phyloP scores from a whole-genome alignment of 2,797 vertebrate species.

The Esox masquinongy region DNA sequence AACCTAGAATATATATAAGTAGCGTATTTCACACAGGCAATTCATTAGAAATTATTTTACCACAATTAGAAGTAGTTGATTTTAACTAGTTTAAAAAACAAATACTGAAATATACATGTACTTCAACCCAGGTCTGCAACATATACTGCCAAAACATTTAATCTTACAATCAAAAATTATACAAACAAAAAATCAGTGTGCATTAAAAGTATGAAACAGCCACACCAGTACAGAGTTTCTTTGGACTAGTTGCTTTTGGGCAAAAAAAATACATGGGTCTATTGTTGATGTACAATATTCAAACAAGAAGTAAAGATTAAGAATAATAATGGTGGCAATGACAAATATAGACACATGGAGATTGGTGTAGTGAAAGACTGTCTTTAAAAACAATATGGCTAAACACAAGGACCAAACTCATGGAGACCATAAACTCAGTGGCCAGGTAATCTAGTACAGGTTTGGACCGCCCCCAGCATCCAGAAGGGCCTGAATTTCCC shows the following conservation, averaged over 20 bases:
- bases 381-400: not conserved
- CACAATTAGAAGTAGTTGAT: too few relatives aligned
- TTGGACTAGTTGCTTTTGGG: slow-evolving; percentile 29
- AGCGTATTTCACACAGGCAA: too few relatives aligned
- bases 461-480: too few relatives aligned
- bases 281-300: not conserved
- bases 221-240: slow-evolving; percentile 16
- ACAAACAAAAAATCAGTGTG: slow-evolving; percentile 44
- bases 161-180: slow-evolving; percentile 10
- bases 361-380: not conserved
- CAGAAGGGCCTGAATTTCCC: too few relatives aligned
- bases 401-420: not conserved
- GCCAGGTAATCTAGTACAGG: too few relatives aligned
- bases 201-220: slow-evolving; percentile 22
- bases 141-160: not conserved
- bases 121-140: too few relatives aligned
- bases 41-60: too few relatives aligned
- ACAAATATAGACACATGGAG: not conserved
- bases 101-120: too few relatives aligned
- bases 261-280: slow-evolving; percentile 3
- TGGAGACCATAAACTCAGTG: too few relatives aligned
- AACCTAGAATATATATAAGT: too few relatives aligned
- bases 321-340: not conserved
- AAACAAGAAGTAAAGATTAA: not conserved
- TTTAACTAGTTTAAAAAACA: too few relatives aligned